These are phyloP conservation scores for Silurus glanis DNA, from an alignment of 2,113 vertebrate species.

Conservation along the genomic window DNA sequence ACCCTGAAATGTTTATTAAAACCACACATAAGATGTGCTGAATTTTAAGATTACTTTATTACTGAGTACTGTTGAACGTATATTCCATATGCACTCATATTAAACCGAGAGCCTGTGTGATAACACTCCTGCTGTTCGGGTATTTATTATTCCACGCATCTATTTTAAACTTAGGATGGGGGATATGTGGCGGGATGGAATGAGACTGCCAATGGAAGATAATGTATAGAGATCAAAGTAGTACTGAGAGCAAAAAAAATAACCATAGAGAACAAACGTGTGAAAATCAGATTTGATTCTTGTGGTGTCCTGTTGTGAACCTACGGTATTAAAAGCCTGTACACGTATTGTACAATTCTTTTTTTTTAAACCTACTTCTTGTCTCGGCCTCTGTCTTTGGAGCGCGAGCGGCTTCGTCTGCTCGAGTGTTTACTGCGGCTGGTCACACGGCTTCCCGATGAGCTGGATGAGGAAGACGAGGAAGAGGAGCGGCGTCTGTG, in stretches of 20 bases:
- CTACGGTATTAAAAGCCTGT: not conserved
- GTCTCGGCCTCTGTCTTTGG: conserved; percentile 80
- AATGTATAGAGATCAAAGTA: not conserved
- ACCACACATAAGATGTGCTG: not conserved
- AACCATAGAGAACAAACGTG: not conserved
- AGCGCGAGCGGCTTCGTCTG: conserved; percentile 81
- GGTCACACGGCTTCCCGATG: conserved; percentile 80
- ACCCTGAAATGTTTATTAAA: not conserved
- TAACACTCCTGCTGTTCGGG: not conserved
- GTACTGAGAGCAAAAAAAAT: not conserved
- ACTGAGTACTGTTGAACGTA: not conserved
- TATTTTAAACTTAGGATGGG: not conserved
- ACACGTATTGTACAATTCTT: not conserved
- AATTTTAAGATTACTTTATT: not conserved
- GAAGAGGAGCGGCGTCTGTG: conserved; percentile 82
- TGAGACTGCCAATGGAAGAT: not conserved
- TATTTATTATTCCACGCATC: not conserved
- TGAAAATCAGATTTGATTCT: not conserved
- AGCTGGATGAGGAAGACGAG: conserved; percentile 79
- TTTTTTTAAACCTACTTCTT: conserved; percentile 55
- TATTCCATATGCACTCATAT: not conserved
- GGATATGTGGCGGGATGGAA: not conserved
- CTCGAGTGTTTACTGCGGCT: conserved; percentile 80
- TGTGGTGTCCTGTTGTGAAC: not conserved
- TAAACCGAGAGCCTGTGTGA: not conserved